A percentile compares a stretch with the other conserved stretches of the same genome.
Conservation (phyloP, 2,888 invertebrate species). For the Eupithecia abbreviata region DNA sequence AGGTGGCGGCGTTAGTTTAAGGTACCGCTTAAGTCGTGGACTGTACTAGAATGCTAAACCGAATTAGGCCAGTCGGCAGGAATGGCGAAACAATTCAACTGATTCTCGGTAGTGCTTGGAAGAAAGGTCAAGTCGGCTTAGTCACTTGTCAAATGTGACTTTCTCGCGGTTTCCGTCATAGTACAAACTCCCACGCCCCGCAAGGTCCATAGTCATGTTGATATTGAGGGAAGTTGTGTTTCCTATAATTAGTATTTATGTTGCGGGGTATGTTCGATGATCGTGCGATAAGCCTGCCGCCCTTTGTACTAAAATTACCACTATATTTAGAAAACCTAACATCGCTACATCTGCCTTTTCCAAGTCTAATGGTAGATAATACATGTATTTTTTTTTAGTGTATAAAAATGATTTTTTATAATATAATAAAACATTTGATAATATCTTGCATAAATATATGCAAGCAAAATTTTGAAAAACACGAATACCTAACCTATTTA, state of each 20-base stretch:
- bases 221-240: not conserved
- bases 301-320: not conserved
- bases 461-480: not conserved
- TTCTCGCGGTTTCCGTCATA: not conserved
- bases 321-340: too few relatives aligned
- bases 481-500: not conserved
- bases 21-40: not conserved
- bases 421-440: too few relatives aligned
- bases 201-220: not conserved
- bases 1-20: too few relatives aligned
- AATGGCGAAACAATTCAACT: not conserved
- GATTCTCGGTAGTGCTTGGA: not conserved
- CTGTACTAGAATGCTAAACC: not conserved
- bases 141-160: not conserved
- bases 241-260: not conserved
- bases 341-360: too few relatives aligned
- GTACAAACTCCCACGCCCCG: not conserved
- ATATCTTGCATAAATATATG: too few relatives aligned
- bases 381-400: too few relatives aligned
- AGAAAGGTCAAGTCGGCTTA: slow-evolving; percentile 3
- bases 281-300: not conserved
- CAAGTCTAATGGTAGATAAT: too few relatives aligned
- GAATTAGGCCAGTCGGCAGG: not conserved
- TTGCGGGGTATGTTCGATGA: not conserved
- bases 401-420: too few relatives aligned